These are phyloP conservation scores for Euura saliciscinereae DNA, from an alignment of 1,140 invertebrate species.

Conservation along the genomic window DNA sequence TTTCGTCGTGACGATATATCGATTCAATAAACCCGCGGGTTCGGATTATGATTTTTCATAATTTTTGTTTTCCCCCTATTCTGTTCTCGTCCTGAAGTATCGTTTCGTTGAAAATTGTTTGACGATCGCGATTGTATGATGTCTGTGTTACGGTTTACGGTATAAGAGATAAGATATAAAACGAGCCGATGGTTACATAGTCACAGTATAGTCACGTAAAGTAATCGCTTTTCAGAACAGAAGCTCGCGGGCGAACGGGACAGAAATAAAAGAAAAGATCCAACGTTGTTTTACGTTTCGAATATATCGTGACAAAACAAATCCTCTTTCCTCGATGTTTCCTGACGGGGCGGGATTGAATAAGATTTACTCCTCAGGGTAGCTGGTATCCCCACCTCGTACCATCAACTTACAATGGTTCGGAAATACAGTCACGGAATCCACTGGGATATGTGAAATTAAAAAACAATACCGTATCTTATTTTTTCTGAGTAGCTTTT, in stretches of 20 bases:
- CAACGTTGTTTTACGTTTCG: conserved; percentile 2
- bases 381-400: too few species aligned
- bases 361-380: background rate
- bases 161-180: background rate
- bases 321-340: conserved; percentile 3
- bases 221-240: conserved; percentile 1
- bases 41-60: too few species aligned
- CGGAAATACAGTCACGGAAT: too few species aligned
- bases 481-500: too few species aligned
- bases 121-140: background rate
- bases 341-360: background rate
- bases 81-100: too few species aligned
- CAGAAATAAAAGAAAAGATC: conserved; percentile 12
- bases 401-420: too few species aligned
- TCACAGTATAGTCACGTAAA: background rate
- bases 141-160: background rate
- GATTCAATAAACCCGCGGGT: too few species aligned
- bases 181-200: background rate
- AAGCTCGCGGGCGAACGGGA: background rate
- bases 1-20: too few species aligned
- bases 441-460: too few species aligned
- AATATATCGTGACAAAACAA: conserved; percentile 4
- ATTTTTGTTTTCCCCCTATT: too few species aligned
- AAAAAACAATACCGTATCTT: too few species aligned
- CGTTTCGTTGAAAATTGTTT: too few species aligned